Evolutionary conservation across 2,888 invertebrate species (phyloP).

Genomic region (Neoitamus cyanurus): DNA sequence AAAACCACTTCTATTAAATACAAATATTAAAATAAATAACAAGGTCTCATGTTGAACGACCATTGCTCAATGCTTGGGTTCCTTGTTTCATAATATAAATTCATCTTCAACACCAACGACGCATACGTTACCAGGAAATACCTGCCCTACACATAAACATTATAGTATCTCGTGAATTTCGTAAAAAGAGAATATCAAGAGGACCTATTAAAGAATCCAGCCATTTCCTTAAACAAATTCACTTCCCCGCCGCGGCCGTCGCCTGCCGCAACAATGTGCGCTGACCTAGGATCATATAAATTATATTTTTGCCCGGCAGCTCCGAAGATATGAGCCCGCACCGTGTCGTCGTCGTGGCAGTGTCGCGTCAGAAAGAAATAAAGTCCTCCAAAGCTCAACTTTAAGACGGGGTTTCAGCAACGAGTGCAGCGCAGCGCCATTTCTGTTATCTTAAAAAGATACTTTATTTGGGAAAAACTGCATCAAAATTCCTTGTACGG

Average conservation of each 20-base stretch:
- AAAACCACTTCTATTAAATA: no score
- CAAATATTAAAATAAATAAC: no score
- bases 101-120: not conserved
- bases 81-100: not conserved
- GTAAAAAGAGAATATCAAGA: not conserved
- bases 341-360: not conserved
- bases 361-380: not conserved
- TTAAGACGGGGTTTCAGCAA: not conserved
- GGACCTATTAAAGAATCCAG: not conserved
- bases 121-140: not conserved
- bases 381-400: not conserved
- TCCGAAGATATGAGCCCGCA: not conserved
- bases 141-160: not conserved
- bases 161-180: not conserved
- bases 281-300: not conserved
- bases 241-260: not conserved
- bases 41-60: no score
- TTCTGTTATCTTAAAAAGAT: conserved; percentile 17
- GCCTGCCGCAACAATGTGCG: not conserved
- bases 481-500: conserved; percentile 28
- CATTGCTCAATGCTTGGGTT: no score
- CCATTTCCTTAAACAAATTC: not conserved
- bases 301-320: not conserved
- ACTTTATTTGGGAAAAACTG: conserved; percentile 17
- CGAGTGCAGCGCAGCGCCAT: not conserved